Conservation (phyloP, 2,797 vertebrate genomes). For the Tauraco hartlaubi region DNA sequence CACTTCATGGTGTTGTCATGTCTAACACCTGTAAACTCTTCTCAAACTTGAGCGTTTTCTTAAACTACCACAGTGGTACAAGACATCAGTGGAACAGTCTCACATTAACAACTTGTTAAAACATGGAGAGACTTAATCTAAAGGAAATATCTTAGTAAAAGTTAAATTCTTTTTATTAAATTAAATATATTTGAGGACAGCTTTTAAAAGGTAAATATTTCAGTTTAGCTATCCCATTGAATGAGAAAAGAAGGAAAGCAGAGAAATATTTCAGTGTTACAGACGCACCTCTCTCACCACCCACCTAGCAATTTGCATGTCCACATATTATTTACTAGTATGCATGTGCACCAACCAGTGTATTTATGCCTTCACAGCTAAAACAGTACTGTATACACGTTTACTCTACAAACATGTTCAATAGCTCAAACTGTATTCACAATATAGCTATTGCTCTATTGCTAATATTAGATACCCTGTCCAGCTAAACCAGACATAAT, state of each 20-base stretch:
- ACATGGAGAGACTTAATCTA: background rate
- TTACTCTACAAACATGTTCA: background rate
- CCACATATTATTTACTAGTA: background rate
- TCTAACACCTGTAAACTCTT: background rate
- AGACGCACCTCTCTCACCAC: background rate
- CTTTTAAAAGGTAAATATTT: background rate
- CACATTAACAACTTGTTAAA: background rate
- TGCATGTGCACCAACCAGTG: background rate
- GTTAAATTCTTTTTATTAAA: background rate
- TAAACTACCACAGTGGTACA: background rate
- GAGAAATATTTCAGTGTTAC: background rate
- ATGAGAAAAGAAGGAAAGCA: background rate
- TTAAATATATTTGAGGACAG: background rate
- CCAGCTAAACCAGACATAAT: constrained; percentile 30
- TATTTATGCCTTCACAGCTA: background rate
- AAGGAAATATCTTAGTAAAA: background rate
- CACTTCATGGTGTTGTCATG: background rate
- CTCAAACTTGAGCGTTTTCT: background rate
- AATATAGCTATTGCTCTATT: background rate
- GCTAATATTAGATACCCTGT: constrained; percentile 20
- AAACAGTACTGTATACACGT: background rate
- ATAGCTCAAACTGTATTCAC: background rate
- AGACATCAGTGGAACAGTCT: background rate
- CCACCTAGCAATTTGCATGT: background rate
- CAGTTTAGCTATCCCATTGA: background rate